Conservation (phyloP, 2,113 vertebrate genomes). For the Ptychochromis oligacanthus region DNA sequence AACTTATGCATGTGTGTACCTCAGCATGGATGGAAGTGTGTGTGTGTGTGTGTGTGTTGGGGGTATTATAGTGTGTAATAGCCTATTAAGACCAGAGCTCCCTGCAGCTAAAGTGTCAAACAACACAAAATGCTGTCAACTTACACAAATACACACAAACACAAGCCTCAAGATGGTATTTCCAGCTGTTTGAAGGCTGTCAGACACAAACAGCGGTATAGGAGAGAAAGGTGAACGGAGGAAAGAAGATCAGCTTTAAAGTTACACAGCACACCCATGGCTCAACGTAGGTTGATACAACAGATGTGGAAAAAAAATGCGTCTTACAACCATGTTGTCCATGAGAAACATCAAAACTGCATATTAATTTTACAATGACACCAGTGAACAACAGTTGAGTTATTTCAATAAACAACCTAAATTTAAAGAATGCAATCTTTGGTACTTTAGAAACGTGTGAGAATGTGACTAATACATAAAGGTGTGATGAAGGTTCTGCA, state of each 20-base stretch:
- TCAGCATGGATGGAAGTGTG: conserved; percentile 4
- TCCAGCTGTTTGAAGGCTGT: conserved; percentile 62
- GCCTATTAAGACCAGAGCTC: conserved; percentile 66
- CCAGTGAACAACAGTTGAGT: neutral
- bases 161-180: conserved; percentile 38
- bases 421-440: neutral
- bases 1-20: conserved; percentile 8
- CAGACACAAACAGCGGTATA: neutral
- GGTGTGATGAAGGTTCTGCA: neutral
- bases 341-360: neutral
- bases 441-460: neutral
- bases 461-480: too few relatives aligned
- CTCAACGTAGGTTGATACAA: neutral
- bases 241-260: neutral
- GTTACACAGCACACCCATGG: neutral
- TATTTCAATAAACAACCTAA: neutral
- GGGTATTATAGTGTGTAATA: conserved; percentile 65
- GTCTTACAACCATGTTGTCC: neutral
- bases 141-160: conserved; percentile 21
- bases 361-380: neutral
- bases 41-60: conserved; percentile 26
- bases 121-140: conserved; percentile 38
- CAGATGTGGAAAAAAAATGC: neutral
- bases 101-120: conserved; percentile 66
- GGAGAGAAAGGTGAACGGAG: neutral